Percentiles rank a stretch among this genome's conserved stretches.
These are phyloP conservation scores for Sebastes baramenuke DNA, from an alignment of 2,797 vertebrate species.

Conservation along the genomic window DNA sequence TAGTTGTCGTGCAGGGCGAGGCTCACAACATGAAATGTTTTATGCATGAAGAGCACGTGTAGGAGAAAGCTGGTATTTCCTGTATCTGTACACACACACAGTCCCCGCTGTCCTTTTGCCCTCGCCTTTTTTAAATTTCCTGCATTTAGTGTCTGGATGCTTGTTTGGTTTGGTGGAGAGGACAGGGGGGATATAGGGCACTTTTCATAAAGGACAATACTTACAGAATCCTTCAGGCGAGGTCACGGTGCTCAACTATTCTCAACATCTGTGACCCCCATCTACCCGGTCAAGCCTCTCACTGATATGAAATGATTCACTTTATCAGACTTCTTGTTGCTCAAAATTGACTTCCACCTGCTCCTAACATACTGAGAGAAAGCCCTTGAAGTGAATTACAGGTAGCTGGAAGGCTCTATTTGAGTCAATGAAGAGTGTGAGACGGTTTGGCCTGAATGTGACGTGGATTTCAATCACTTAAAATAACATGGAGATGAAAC, in stretches of 20 bases:
- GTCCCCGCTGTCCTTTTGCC: conserved; percentile 63
- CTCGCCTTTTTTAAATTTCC: conserved; percentile 74
- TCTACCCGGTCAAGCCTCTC: not conserved
- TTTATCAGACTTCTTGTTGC: not conserved
- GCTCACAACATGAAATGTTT: conserved; percentile 31
- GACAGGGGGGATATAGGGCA: not conserved
- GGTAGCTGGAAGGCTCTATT: too few species aligned
- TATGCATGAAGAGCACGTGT: conserved; percentile 58
- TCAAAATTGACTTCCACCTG: not conserved
- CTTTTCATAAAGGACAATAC: conserved; percentile 54
- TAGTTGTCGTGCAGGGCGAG: conserved; percentile 14
- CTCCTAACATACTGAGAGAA: not conserved
- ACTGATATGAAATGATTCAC: not conserved
- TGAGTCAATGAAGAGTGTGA: too few species aligned
- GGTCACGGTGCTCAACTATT: conserved; percentile 6
- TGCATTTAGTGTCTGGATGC: conserved; percentile 54
- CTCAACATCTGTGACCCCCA: conserved; percentile 22
- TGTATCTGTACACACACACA: conserved; percentile 36
- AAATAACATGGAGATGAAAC: not conserved
- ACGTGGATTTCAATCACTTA: not conserved
- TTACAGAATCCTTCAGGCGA: conserved; percentile 43
- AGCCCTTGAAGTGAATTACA: too few species aligned
- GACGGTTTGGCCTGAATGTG: not conserved
- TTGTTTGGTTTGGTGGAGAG: conserved; percentile 45
- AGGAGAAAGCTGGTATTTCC: conserved; percentile 62